phyloP scores from a whole-genome alignment of 1,140 invertebrate species.

The Drosophila bocqueti region DNA sequence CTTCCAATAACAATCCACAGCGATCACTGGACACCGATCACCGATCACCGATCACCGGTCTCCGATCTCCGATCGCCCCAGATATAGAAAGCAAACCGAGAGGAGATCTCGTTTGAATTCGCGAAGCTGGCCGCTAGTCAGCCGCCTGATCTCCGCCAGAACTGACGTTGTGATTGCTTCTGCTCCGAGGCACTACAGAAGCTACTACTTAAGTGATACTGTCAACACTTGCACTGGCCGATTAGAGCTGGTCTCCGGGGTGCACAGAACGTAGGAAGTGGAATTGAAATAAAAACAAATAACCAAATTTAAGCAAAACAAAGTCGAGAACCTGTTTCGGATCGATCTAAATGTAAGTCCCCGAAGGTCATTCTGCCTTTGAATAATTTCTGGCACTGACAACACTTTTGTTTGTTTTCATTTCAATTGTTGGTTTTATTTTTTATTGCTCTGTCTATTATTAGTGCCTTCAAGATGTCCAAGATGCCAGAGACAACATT shows the following conservation, averaged over 20 bases:
- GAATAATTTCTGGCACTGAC: slow-evolving; percentile 39
- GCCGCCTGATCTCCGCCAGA: slow-evolving; percentile 49
- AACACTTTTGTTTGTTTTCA: slow-evolving; percentile 38
- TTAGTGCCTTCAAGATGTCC: slow-evolving; percentile 52
- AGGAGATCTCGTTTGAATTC: slow-evolving; percentile 45
- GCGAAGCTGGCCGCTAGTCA: slow-evolving; percentile 45
- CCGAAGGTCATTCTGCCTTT: slow-evolving; percentile 60
- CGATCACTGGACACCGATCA: slow-evolving; percentile 13
- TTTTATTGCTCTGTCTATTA: slow-evolving; percentile 1
- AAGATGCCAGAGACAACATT: slow-evolving; percentile 75
- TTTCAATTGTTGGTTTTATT: slow-evolving; percentile 5
- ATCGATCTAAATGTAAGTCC: slow-evolving; percentile 57
- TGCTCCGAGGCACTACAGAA: slow-evolving; percentile 2
- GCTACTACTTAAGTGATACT: not conserved
- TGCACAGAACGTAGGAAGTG: slow-evolving; percentile 50
- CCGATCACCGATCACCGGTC: slow-evolving; percentile 6
- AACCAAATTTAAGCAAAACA: slow-evolving; percentile 17
- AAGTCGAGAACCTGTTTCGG: slow-evolving; percentile 65
- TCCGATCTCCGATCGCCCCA: slow-evolving; percentile 23
- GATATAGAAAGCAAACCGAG: slow-evolving; percentile 33
- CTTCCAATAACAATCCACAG: slow-evolving; percentile 18
- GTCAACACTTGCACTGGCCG: slow-evolving; percentile 30
- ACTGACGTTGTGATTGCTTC: slow-evolving; percentile 34
- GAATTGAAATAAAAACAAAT: slow-evolving; percentile 2
- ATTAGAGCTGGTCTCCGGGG: slow-evolving; percentile 63